These are phyloP conservation scores for Brachyopa scutellaris DNA, from an alignment of 2,888 invertebrate genomes.

Conservation along the genomic window DNA sequence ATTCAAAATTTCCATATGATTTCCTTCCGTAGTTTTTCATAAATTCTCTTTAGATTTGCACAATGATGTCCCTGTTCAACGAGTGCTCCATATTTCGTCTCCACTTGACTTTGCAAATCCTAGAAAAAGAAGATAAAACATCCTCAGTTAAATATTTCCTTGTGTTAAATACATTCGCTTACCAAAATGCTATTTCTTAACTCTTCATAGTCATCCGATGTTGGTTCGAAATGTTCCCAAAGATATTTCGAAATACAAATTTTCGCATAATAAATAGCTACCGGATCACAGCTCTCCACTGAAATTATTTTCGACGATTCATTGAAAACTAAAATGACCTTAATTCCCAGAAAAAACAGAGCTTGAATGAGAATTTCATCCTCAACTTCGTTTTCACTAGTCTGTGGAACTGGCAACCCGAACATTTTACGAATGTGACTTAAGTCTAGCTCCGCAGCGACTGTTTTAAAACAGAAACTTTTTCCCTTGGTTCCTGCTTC, in stretches of 20 bases:
- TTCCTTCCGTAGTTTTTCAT: constrained; percentile 75
- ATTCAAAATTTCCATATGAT: constrained; percentile 58
- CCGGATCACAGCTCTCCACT: constrained; percentile 11
- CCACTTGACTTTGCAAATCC: constrained; percentile 77
- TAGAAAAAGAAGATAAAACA: constrained; percentile 50
- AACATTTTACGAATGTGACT: constrained; percentile 20
- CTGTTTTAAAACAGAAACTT: not conserved
- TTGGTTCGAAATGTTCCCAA: constrained; percentile 14
- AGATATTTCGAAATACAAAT: constrained; percentile 41
- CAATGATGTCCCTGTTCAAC: constrained; percentile 71
- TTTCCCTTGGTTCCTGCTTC: not conserved
- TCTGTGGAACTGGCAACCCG: not conserved
- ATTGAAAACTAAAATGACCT: constrained; percentile 11
- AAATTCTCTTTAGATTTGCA: constrained; percentile 75
- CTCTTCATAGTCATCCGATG: not conserved
- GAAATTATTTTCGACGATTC: constrained; percentile 17
- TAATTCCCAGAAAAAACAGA: constrained; percentile 46
- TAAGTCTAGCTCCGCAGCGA: not conserved
- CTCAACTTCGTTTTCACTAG: constrained; percentile 9
- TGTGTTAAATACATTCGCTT: not conserved
- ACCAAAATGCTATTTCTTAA: constrained; percentile 22
- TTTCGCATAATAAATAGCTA: constrained; percentile 57
- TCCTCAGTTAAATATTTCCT: not conserved
- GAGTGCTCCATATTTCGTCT: constrained; percentile 74
- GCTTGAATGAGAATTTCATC: constrained; percentile 3